Base-by-base conservation (phyloP, 2,797 vertebrate genomes). In the Takifugu ocellatus region DNA sequence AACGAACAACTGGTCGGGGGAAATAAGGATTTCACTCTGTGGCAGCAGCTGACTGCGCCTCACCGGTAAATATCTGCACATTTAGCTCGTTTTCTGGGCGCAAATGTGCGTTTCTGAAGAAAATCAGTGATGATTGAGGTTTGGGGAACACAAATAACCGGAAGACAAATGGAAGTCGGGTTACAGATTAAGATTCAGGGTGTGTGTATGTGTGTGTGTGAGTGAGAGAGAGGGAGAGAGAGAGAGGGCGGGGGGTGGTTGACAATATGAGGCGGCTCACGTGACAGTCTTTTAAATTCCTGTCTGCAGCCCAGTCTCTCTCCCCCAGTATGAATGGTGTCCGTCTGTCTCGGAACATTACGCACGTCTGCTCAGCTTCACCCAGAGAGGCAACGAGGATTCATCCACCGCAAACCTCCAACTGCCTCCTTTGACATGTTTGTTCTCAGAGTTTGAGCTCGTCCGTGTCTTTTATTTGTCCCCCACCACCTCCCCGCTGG, bases 301-400 rank as follows among this genome's bases (percentile, higher is more conserved):
- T 69, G 84, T 86, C 89, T 83, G 92, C 91, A 85, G 89, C 88
- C 82, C 79, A 80, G 71, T 86, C 78, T 79, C 80, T 84, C 78
- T 79, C 80, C 84, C 83, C 83, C 88, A 74, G 84, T 64, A 26
- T 70, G 56, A 44, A 9, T n/a, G 42, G 54, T 36, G 57, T 61
- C 54, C 25, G 61, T 59, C 58, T 46, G 56, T n/a, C 55, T 51
- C n/a, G 25, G 8, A 17, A 2, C 50, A 5, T 12, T 47, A 63
- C 70, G 64, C 74, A 62, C 54, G 73, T 68, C 63, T 68, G 52
- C 25, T 63, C 49, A 2, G 56, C 51, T 10, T 7, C 44, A 16
- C n/a, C 43, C 43, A 5, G 15, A 16, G 15, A 45, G 7, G 44
- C 15, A 9, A 7, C 16, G 17, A 8, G 17, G 17, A 46, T 10